Base-by-base conservation (phyloP, 2,113 vertebrate species). In the Enhydra lutris region DNA sequence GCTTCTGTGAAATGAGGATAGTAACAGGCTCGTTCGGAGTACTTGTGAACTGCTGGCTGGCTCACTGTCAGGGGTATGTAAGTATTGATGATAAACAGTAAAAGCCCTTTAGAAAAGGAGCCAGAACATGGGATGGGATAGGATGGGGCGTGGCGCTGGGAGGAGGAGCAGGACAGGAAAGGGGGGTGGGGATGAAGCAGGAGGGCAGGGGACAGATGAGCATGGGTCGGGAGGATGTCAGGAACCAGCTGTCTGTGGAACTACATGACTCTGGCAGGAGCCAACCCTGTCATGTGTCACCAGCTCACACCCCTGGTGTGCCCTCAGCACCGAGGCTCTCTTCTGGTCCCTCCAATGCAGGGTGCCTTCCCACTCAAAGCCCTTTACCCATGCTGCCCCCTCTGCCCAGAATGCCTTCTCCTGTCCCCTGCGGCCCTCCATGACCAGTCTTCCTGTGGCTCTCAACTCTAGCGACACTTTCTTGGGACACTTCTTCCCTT, bases 201-300 rank as follows among this genome's bases (percentile, higher is more conserved):
- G 57, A 23, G 15, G 39, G 50, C 14, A 24, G 45, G 26, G 45
- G 31, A 29, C 39, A 18, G 61, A 17, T 3, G 45, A 1, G 10
- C 29, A 3, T 15, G 11, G 23, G 14, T 13, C 0, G 0, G 3
- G 15, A 42, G 29, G 34, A 52, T 34, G 1, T 29, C 24, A 15
- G 67, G 13, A 34, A 55, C 34, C 65, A 29, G 39, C 74, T 45
- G 36, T 61, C 91, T 29, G 7, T 6, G 17, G 55, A 6, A 17
- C 55, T 23, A 45, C 69, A 17, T 3, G 91, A 34, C 17, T 2
- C 14, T 1, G 5, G 1, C 23, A 36, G 92, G 24, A 15, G 11
- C 45, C 61, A 24, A n/a, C 42, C 45, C 67, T 3, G 7, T 50
- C 67, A 55, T 2, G 17, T 34, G 17, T 17, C 17, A 29, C 15